These are phyloP conservation scores for Dascyllus trimaculatus DNA, from an alignment of 2,113 vertebrate species.

Conservation along the genomic window DNA sequence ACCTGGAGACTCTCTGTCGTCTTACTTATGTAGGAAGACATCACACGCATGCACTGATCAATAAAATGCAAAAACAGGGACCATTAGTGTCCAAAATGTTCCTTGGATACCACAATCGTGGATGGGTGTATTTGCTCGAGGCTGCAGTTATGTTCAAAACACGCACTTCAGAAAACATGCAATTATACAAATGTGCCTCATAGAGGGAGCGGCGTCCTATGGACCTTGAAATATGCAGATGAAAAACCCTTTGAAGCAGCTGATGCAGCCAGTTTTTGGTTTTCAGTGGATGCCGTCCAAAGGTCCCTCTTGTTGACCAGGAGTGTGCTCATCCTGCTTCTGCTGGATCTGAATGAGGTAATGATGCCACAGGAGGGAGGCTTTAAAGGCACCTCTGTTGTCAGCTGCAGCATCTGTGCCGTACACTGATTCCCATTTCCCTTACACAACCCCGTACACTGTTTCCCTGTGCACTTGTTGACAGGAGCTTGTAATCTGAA, in stretches of 20 bases:
- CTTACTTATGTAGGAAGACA: slow-evolving; percentile 14
- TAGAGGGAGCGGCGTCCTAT: neutral
- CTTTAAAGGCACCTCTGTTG: slow-evolving; percentile 37
- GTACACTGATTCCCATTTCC: slow-evolving; percentile 12
- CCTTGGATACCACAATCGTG: neutral
- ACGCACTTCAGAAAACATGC: neutral
- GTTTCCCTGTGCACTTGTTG: slow-evolving; percentile 59
- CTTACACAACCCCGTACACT: slow-evolving; percentile 29
- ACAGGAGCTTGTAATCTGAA: slow-evolving; percentile 73
- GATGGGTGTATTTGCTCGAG: slow-evolving; percentile 1
- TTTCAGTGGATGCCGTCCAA: slow-evolving; percentile 1
- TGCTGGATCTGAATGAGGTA: slow-evolving; percentile 37
- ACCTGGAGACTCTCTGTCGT: slow-evolving; percentile 11
- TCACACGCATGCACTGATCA: slow-evolving; percentile 20
- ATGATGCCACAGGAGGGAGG: slow-evolving; percentile 22
- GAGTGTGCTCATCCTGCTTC: slow-evolving; percentile 10
- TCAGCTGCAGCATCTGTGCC: slow-evolving; percentile 12
- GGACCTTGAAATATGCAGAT: neutral
- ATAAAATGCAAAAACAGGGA: slow-evolving; percentile 33
- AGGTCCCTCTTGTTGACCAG: slow-evolving; percentile 24
- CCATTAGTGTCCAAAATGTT: slow-evolving; percentile 3
- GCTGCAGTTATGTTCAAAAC: neutral
- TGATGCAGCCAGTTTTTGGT: neutral
- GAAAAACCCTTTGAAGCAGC: neutral
- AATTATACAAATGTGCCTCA: neutral